These are phyloP conservation scores for Phortica variegata DNA, from an alignment of 1,140 invertebrate genomes.

Conservation along the genomic window DNA sequence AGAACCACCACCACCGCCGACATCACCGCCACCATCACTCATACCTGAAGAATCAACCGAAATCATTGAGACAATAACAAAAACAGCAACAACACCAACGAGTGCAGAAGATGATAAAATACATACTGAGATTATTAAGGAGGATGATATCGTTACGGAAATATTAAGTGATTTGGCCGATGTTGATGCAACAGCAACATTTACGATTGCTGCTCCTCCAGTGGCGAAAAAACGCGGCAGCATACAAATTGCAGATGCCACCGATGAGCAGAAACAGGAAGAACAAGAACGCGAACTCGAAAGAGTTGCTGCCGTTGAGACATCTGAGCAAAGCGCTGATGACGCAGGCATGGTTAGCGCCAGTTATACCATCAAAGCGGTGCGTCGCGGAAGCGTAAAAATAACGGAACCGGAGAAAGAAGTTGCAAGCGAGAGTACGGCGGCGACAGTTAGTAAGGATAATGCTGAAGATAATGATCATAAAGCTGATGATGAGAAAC, in stretches of 20 bases:
- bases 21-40: constrained; percentile 35
- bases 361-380: constrained; percentile 39
- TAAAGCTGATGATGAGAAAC: constrained; percentile 14
- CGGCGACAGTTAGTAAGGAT: background rate
- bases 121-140: too few relatives aligned
- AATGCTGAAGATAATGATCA: constrained; percentile 2
- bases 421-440: background rate
- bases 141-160: too few relatives aligned
- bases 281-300: constrained; percentile 12
- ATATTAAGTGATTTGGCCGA: too few relatives aligned
- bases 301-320: constrained; percentile 7
- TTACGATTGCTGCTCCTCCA: constrained; percentile 40
- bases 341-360: constrained; percentile 38
- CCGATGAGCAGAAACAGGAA: background rate
- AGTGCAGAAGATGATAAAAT: constrained; percentile 13
- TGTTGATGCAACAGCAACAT: constrained; percentile 47
- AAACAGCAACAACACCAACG: constrained; percentile 11
- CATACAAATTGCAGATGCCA: background rate
- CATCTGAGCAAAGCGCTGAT: constrained; percentile 7
- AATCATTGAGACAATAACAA: constrained; percentile 36
- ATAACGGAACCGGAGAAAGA: background rate
- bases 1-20: constrained; percentile 39
- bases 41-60: constrained; percentile 28
- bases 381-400: background rate
- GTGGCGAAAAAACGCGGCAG: background rate